phyloP scores from a whole-genome alignment of 2,888 invertebrate genomes.

The Dryococelus australis region DNA sequence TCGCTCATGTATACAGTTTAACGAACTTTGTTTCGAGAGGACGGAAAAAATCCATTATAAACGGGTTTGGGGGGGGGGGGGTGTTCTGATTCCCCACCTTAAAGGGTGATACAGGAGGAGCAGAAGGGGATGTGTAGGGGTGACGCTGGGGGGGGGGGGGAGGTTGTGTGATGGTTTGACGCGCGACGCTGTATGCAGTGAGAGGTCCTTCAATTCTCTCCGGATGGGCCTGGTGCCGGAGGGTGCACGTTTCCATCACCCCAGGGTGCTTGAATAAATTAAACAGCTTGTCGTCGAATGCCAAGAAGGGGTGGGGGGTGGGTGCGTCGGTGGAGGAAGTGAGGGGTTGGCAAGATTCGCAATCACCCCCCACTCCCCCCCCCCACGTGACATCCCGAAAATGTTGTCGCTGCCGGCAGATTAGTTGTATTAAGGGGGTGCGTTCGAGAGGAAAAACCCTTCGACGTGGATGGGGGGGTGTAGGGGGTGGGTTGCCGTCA shows the following conservation, averaged over 20 bases:
- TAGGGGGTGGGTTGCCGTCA: background rate
- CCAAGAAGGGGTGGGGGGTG: background rate
- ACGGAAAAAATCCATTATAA: no score
- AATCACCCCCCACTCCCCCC: background rate
- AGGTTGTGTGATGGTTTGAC: background rate
- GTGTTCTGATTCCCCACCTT: no score
- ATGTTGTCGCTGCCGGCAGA: slow-evolving; percentile 16
- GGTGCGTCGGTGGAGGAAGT: background rate
- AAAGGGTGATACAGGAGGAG: background rate
- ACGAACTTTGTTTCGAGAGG: no score
- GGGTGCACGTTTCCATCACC: background rate
- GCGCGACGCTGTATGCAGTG: background rate
- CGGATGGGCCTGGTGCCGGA: background rate
- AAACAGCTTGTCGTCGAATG: background rate
- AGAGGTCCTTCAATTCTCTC: background rate
- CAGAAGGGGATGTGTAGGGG: background rate
- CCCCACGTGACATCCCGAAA: background rate
- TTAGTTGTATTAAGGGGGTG: slow-evolving; percentile 6
- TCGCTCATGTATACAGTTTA: no score
- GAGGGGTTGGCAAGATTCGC: background rate
- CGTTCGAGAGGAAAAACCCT: background rate
- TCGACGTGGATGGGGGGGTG: background rate
- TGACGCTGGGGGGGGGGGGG: background rate
- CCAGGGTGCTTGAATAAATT: background rate
- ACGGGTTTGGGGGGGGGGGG: no score